Base-by-base conservation (phyloP, 1,140 invertebrate species). In the Drosophila takahashii region DNA sequence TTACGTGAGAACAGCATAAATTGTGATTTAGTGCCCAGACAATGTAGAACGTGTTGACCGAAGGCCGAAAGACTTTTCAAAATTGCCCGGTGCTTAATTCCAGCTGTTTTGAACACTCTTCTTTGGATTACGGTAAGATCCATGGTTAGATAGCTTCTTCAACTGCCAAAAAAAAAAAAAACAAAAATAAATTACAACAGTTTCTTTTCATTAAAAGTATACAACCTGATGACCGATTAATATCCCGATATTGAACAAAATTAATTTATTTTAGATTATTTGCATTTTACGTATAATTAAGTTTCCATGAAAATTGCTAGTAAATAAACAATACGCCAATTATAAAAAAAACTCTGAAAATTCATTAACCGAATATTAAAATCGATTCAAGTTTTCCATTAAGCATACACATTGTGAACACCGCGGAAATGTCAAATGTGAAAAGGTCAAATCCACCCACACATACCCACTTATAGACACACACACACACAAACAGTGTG, bases 1-100 rank as follows among this genome's bases (percentile, higher is more conserved):
- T 77, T 87, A 87, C 83, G 83, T 87, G 83, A 76, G 83, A 69
- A 79, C 56, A 81, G 65, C 66, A 73, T 45, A 65, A 77, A 79
- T 87, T 89, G 76, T 74, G 83, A 89, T 83, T 87, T 83, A 79
- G 62, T 62, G 58, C 18, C 51, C 67, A 71, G 67, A 71, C 67
- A 71, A 70, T 66, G 66, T 39, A 27, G 67, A 34, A 71, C 67
- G 67, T 71, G 67, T 71, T 71, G 51, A 70, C 64, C 67, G 67
- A 71, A 71, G 50, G 66, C 41, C 64, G 34, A 39, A 16, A 2
- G 13, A 27, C 42, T 48, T 48, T 47, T 57, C 66, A 47, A 71
- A 71, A 57, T 27, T 34, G 34, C 15, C 26, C 26, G 48, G 42
- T 37, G 48, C 42, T 47, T 47, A 27, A 47, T 26, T 70, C 11